Evolutionary conservation across 2,797 vertebrate species (phyloP).

Genomic region (Mormyrus hasselquistii): DNA sequence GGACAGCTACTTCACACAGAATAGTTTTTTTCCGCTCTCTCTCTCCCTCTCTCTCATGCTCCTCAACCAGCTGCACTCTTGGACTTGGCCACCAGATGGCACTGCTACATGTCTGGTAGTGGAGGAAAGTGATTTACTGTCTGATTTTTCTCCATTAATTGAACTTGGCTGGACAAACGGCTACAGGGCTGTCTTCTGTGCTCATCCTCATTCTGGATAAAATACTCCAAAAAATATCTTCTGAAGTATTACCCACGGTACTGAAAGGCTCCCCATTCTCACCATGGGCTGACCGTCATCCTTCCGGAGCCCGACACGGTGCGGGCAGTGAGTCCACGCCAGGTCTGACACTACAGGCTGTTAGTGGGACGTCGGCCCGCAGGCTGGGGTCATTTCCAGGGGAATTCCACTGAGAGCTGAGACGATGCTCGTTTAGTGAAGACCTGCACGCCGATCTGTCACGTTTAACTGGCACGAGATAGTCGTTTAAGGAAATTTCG

Average conservation of each 20-base stretch:
- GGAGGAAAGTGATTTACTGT: background rate
- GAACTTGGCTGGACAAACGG: background rate
- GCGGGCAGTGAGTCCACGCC: background rate
- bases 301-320: background rate
- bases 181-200: background rate
- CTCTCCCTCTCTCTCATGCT: background rate
- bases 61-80: background rate
- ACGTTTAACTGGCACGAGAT: background rate
- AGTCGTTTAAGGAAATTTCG: background rate
- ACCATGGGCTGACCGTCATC: background rate
- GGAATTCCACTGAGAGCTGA: slow-evolving; percentile 3
- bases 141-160: slow-evolving; percentile 5
- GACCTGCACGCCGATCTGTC: background rate
- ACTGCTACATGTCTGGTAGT: background rate
- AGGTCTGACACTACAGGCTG: background rate
- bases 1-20: background rate
- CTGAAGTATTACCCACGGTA: background rate
- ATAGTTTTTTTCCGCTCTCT: background rate
- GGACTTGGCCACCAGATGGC: background rate
- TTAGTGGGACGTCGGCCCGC: background rate
- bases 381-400: background rate
- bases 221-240: background rate
- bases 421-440: background rate
- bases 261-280: background rate
- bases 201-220: background rate